Evolutionary conservation across 2,797 vertebrate species (phyloP).

Genomic region (Nothura maculosa): DNA sequence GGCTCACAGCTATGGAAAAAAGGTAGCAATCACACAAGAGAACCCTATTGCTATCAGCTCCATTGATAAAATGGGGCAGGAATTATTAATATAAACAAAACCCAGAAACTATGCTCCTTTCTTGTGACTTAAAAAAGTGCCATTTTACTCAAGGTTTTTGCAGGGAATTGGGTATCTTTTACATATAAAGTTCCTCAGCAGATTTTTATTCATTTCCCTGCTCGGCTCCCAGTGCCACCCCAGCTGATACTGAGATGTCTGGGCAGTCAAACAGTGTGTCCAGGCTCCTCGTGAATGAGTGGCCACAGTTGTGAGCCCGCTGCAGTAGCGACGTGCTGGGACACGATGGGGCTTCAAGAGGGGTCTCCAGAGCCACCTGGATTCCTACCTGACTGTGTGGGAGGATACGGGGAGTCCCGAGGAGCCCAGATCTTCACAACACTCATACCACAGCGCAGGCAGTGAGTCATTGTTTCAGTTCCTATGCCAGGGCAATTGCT

Average conservation of each 20-base stretch:
- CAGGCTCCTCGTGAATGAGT: rapidly evolving
- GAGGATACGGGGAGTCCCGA: background rate
- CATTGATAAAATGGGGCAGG: background rate
- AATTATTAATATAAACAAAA: background rate
- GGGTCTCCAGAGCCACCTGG: background rate
- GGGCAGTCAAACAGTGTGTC: rapidly evolving
- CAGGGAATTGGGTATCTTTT: background rate
- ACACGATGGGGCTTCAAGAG: background rate
- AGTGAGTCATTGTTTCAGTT: background rate
- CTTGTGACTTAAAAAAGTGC: background rate
- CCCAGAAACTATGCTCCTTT: background rate
- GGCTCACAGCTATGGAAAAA: background rate
- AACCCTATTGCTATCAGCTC: background rate
- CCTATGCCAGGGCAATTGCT: background rate
- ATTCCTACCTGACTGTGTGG: background rate
- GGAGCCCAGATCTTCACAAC: background rate
- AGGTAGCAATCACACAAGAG: background rate
- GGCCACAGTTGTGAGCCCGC: background rate
- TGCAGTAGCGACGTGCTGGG: background rate
- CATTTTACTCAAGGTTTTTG: background rate
- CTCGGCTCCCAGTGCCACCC: background rate
- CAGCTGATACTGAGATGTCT: background rate
- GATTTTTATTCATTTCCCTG: background rate
- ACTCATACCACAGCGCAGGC: background rate
- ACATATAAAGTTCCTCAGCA: background rate